Evolutionary conservation across 2,113 vertebrate species (phyloP).

Genomic region (Nannospalax galili): DNA sequence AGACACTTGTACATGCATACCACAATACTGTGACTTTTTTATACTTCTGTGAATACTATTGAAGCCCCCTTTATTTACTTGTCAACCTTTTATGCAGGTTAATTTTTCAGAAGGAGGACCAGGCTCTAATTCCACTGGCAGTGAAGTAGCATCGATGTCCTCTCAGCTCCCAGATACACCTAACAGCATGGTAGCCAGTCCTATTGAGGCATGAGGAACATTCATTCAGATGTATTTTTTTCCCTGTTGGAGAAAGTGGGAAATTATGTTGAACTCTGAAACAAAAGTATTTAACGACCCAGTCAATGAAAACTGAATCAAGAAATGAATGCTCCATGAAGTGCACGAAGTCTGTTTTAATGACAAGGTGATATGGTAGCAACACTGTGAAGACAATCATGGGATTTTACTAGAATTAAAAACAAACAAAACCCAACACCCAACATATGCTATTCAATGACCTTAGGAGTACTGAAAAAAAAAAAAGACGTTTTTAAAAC

Average conservation of each 20-base stretch:
- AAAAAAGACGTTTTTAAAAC: constrained; percentile 84
- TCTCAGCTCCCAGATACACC: constrained; percentile 99
- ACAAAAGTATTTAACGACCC: constrained; percentile 86
- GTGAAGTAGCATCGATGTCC: constrained; percentile 99
- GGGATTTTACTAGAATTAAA: constrained; percentile 92
- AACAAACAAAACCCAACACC: constrained; percentile 65
- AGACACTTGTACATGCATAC: neutral
- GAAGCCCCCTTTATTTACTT: constrained; percentile 64
- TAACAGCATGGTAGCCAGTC: constrained; percentile 99
- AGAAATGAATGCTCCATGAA: constrained; percentile 86
- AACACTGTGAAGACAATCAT: constrained; percentile 99
- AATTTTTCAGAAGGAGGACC: constrained; percentile 99
- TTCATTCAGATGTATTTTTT: constrained; percentile 82
- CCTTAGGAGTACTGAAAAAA: constrained; percentile 84
- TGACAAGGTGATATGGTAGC: constrained; percentile 94
- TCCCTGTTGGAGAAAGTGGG: constrained; percentile 87
- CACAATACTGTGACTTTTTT: neutral
- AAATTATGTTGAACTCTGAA: constrained; percentile 84
- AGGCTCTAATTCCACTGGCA: constrained; percentile 98
- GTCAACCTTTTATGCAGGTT: constrained; percentile 88
- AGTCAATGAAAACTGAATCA: constrained; percentile 84
- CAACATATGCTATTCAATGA: constrained; percentile 80
- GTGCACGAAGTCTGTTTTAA: constrained; percentile 92
- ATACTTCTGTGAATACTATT: neutral
- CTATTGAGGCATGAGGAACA: constrained; percentile 96